Evolutionary conservation across 2,113 vertebrate species (phyloP).

Genomic region (Melanerpes formicivorus): DNA sequence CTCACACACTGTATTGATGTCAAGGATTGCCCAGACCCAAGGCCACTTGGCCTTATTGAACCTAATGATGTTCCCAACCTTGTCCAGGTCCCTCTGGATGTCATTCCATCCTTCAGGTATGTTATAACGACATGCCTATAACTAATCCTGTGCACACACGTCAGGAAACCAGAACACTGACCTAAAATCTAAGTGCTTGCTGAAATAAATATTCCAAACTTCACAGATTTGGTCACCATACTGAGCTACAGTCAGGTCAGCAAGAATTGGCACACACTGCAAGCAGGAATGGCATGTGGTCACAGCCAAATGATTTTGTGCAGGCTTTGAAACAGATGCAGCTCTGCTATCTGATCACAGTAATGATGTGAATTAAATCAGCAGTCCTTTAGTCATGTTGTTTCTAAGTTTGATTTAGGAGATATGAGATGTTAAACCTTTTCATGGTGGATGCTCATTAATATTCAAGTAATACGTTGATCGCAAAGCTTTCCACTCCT

Average conservation of each 20-base stretch:
- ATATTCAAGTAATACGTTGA: not conserved
- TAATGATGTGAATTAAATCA: not conserved
- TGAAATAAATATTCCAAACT: not conserved
- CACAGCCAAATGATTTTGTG: not conserved
- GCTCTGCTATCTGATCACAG: not conserved
- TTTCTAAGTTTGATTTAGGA: not conserved
- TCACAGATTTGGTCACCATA: not conserved
- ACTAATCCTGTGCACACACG: not conserved
- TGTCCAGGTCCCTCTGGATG: too few species aligned
- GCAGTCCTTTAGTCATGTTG: not conserved
- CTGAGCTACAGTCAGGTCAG: not conserved
- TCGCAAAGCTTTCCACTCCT: not conserved
- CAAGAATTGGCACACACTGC: not conserved
- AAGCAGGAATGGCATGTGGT: not conserved
- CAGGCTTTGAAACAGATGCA: slow-evolving; percentile 8
- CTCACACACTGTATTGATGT: not conserved
- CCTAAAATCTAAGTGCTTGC: not conserved
- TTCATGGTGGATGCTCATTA: not conserved
- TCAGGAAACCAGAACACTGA: not conserved
- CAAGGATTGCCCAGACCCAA: too few species aligned
- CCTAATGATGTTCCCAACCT: too few species aligned
- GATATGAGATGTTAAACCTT: not conserved
- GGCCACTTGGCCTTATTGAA: too few species aligned
- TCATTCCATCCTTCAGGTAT: not conserved
- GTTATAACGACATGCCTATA: not conserved